Conservation (phyloP, 2,888 invertebrate genomes). For the Volucella zonaria region DNA sequence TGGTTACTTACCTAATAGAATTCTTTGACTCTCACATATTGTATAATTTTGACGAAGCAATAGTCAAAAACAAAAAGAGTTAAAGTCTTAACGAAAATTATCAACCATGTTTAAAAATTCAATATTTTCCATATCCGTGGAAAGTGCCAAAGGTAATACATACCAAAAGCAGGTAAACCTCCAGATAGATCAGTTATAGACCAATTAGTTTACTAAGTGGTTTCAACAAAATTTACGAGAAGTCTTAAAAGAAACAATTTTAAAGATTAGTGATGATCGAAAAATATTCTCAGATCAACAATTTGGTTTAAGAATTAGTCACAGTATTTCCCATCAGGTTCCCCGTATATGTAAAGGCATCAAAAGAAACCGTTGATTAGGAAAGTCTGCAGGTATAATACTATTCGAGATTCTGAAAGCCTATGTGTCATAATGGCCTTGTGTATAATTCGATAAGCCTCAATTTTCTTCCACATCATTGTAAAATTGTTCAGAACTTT, state of each 20-base stretch:
- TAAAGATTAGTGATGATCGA: neutral
- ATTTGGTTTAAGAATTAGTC: neutral
- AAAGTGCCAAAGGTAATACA: neutral
- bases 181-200: neutral
- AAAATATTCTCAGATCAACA: neutral
- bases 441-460: neutral
- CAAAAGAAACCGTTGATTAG: neutral
- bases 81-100: too few species aligned
- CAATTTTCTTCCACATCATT: neutral
- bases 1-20: too few species aligned
- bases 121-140: neutral
- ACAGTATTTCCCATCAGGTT: neutral
- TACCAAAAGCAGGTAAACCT: conserved; percentile 2
- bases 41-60: too few species aligned
- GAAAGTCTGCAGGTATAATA: neutral
- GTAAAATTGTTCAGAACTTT: neutral
- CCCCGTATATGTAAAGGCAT: too few species aligned
- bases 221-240: neutral
- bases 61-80: too few species aligned
- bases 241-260: neutral
- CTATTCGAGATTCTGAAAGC: neutral
- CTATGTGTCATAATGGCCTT: neutral
- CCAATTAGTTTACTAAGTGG: conserved; percentile 5
- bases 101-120: too few species aligned
- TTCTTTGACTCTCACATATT: too few species aligned